phyloP scores from a whole-genome alignment of 2,888 invertebrate genomes.

The Proisotoma minuta region DNA sequence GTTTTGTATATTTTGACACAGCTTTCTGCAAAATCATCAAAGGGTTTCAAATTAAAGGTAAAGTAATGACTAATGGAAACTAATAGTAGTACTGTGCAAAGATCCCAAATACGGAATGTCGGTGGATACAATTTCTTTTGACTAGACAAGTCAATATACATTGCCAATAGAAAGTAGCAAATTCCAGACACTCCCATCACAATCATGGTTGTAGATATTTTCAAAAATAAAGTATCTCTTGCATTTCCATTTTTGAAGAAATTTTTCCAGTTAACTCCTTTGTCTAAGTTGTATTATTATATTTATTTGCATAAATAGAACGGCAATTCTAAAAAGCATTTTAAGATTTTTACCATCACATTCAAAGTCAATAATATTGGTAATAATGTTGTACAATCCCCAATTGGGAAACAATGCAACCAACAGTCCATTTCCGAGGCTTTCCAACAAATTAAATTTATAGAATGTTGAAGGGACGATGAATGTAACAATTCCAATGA shows the following conservation, averaged over 20 bases:
- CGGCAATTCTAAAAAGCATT: background rate
- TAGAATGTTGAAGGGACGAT: constrained; percentile 10
- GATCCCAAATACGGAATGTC: constrained; percentile 24
- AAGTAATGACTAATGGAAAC: background rate
- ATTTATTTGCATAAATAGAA: background rate
- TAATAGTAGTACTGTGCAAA: constrained; percentile 18
- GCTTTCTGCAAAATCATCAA: too few species aligned
- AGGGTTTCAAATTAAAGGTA: background rate
- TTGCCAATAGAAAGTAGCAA: constrained; percentile 26
- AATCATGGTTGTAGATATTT: background rate
- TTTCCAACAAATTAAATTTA: constrained; percentile 12
- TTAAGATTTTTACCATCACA: constrained; percentile 22
- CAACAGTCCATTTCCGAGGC: constrained; percentile 11
- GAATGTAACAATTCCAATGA: constrained; percentile 8
- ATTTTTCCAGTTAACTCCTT: constrained; percentile 19
- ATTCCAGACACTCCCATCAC: background rate
- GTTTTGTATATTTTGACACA: background rate
- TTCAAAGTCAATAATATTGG: constrained; percentile 28
- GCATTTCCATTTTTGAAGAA: background rate
- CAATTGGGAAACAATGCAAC: constrained; percentile 37
- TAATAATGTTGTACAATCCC: constrained; percentile 32
- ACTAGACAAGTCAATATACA: constrained; percentile 23
- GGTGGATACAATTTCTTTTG: constrained; percentile 21
- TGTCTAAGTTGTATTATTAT: constrained; percentile 14
- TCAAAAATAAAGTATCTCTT: background rate